Conservation (phyloP, 1,140 invertebrate species). For the fruit fly (Drosophila melanogaster) region DNA sequence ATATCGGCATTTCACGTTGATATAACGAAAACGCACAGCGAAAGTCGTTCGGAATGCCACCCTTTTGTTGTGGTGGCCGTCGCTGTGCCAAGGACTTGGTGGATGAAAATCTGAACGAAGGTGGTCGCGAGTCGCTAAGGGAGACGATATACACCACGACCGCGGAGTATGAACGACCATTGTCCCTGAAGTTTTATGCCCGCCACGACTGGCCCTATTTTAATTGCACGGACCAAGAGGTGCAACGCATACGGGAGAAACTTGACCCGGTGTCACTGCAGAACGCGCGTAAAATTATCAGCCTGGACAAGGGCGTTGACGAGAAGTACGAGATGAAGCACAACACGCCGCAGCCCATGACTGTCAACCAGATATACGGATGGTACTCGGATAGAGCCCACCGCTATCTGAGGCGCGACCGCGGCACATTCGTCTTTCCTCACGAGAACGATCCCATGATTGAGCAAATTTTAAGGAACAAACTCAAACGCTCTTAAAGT, state of each 20-base stretch:
- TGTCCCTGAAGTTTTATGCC: constrained; percentile 65
- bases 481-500: neutral
- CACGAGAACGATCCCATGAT: constrained; percentile 63
- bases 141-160: constrained; percentile 11
- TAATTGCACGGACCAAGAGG: constrained; percentile 46
- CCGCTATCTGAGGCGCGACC: constrained; percentile 54
- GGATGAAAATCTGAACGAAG: neutral
- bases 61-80: constrained; percentile 64
- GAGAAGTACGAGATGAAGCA: constrained; percentile 49
- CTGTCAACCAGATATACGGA: constrained; percentile 64
- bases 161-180: constrained; percentile 40
- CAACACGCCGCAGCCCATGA: constrained; percentile 55
- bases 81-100: constrained; percentile 45
- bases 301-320: neutral
- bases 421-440: constrained; percentile 65
- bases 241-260: constrained; percentile 41
- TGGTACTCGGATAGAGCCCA: constrained; percentile 65
- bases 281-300: neutral
- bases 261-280: constrained; percentile 46
- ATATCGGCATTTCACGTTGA: constrained; percentile 21
- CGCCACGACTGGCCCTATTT: constrained; percentile 68
- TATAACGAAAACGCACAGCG: constrained; percentile 15
- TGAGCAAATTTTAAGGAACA: constrained; percentile 34
- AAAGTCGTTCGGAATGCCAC: constrained; percentile 40
- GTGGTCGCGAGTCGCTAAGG: neutral